Percentiles rank a stretch among this genome's conserved stretches.
Conservation (phyloP, 1,140 invertebrate species). For the Drosophila albomicans region DNA sequence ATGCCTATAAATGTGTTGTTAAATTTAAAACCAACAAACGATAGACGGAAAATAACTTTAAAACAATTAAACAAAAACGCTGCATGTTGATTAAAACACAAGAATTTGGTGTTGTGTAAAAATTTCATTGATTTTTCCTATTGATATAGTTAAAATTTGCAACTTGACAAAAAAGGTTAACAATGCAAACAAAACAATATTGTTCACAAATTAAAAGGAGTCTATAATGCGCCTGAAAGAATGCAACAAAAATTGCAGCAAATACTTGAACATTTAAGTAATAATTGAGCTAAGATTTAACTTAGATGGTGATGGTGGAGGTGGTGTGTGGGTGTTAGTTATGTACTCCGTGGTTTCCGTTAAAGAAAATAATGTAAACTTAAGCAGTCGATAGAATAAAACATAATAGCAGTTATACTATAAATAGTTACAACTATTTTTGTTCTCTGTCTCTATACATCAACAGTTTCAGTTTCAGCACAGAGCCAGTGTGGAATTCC, state of each 20-base stretch:
- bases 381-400: slow-evolving; percentile 28
- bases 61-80: slow-evolving; percentile 8
- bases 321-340: slow-evolving; percentile 8
- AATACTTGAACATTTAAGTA: slow-evolving; percentile 13
- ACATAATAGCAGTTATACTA: slow-evolving; percentile 48
- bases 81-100: slow-evolving; percentile 1
- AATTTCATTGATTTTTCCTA: slow-evolving; percentile 78
- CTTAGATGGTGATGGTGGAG: not conserved
- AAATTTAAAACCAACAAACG: not conserved
- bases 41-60: not conserved
- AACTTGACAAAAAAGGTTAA: slow-evolving; percentile 24
- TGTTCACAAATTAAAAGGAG: not conserved
- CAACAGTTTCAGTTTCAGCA: slow-evolving; percentile 52
- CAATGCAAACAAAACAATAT: not conserved
- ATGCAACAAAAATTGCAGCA: slow-evolving; percentile 22
- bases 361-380: slow-evolving; percentile 6
- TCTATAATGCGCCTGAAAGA: slow-evolving; percentile 11
- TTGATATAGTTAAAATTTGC: slow-evolving; percentile 21
- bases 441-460: slow-evolving; percentile 40
- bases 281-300: slow-evolving; percentile 2
- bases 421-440: slow-evolving; percentile 77
- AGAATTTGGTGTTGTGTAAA: slow-evolving; percentile 56
- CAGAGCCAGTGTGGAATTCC: slow-evolving; percentile 68
- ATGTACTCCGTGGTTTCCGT: not conserved
- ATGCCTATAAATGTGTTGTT: slow-evolving; percentile 12